phyloP scores from a whole-genome alignment of 2,113 vertebrate species.

The Equus przewalskii region DNA sequence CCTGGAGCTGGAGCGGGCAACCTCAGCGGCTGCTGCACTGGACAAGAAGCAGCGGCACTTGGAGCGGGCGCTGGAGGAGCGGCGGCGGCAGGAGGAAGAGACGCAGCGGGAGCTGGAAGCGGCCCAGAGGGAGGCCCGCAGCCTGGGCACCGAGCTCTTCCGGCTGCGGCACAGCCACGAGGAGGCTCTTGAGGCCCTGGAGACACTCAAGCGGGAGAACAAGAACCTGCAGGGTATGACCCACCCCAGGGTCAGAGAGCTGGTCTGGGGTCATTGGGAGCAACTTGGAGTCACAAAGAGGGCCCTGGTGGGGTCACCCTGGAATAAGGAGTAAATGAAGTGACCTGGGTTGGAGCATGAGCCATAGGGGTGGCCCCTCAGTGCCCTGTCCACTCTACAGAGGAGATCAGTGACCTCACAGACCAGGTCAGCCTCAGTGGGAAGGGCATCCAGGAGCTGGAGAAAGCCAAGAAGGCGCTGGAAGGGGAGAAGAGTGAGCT shows the following conservation, averaged over 20 bases:
- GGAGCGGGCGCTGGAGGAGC: conserved; percentile 93
- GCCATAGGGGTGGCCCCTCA: not conserved
- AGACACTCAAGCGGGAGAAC: conserved; percentile 95
- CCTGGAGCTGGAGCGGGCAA: conserved; percentile 94
- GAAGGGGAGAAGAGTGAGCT: conserved; percentile 95
- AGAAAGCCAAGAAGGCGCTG: conserved; percentile 95
- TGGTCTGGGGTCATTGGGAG: not conserved
- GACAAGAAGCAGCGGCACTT: conserved; percentile 97
- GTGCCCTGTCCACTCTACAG: conserved; percentile 82
- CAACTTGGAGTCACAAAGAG: not conserved
- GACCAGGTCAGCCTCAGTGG: conserved; percentile 94
- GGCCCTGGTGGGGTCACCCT: not conserved
- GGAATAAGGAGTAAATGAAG: not conserved
- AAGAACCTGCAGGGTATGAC: conserved; percentile 96
- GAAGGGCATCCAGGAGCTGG: conserved; percentile 96
- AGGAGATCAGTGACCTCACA: conserved; percentile 95
- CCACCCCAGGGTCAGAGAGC: not conserved
- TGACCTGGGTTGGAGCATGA: not conserved
- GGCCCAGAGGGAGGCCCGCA: conserved; percentile 93
- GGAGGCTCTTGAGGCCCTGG: conserved; percentile 94
- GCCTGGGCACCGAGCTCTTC: conserved; percentile 96
- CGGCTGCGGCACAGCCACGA: conserved; percentile 96
- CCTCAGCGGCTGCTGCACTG: conserved; percentile 91
- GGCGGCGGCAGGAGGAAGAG: conserved; percentile 95
- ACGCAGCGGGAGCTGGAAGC: conserved; percentile 93